Evolutionary conservation across 2,113 vertebrate species (phyloP), one percentile per base, ranked within the genome.

Genomic region (Gavialis gangeticus): DNA sequence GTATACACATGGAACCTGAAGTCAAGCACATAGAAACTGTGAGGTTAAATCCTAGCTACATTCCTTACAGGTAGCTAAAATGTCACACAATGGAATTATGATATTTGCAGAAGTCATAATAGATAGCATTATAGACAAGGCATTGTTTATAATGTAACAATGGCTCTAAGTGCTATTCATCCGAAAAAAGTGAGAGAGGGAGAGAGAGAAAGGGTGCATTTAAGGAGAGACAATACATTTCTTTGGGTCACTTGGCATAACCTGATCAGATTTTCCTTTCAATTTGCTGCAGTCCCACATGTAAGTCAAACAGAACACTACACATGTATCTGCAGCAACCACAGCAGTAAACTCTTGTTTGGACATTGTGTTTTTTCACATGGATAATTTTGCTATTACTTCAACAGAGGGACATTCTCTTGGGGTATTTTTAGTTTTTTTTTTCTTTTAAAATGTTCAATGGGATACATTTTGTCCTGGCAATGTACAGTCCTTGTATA

Each of bases 211-310:
- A 86, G 90, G 84, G 90, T 81, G 80, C 75, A 73, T 94, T 96
- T 97, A 91, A 95, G 87, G 88, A 97, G 90, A 89, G 93, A 96
- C 95, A 96, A 95, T 95, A 59, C 79, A 91, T 96, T 96, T 95
- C 84, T 87, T 75, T 19, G 78, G 90, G 92, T 97, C 95, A 96
- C 96, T 96, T 95, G 86, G 92, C 92, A 89, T 84, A 94, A 94
- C 96, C 93, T 91, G 94, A 97, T 97, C 94, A 66, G 67, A 97
- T 97, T 97, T 97, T 97, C 97, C 96, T 95, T 97, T 97, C 96
- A 94, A 97, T 97, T 97, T 97, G 94, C 92, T 94, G 79, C 89
- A 85, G 96, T 95, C 95, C 94, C 91, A 82, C n/a, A 59, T 89
- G 93, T 84, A 84, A 96, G 77, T 82, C 93, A 94, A 94, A 88